Evolutionary conservation across 2,888 invertebrate genomes (phyloP), one percentile per base, ranked within the genome.

Genomic region (Scaptomyza tumidula): DNA sequence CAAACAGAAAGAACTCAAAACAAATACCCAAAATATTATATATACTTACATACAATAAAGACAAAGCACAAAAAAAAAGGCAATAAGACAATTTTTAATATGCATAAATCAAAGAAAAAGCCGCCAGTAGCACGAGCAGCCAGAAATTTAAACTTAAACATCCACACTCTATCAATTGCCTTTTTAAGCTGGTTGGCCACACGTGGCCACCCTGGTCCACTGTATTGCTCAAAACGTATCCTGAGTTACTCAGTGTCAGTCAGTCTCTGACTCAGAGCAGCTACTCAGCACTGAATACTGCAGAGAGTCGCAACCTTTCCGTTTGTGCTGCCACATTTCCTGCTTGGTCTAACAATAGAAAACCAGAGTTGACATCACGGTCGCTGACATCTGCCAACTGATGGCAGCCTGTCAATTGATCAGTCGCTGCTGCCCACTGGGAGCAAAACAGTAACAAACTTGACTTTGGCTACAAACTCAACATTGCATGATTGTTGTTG

Each of bases 61-160:
- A 14, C 9, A 19, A 19, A 49, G 31, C 53, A 60, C 33, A 33
- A 58, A 48, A 58, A 48, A 64, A 41, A 59, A 53, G 31, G 52
- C 67, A 71, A 70, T 72, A 81, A 81, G 72, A 73, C 56, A 69
- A 58, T 78, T 80, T 41, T 87, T 86, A 87, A 85, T 87, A 86
- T 87, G 73, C 82, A 85, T 78, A 85, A 81, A 79, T 84, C 82
- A 87, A 68, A 72, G 53, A 37, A 55, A 27, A 46, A 35, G 35
- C 13, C n/a, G n/a, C 16, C 13, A 55, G 27, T 27, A 44, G 39
- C 54, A 54, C 33, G 19, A 53, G 14, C 10, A 24, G 33, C 52
- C 31, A 7, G 7, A 6, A 29, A 7, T 6, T 29, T 9, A 31
- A 50, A 19, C 13, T 11, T 7, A n/a, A 57, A 50, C 45, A 44